A percentile compares a stretch with the other conserved stretches of the same genome.
phyloP scores from a whole-genome alignment of 1,140 invertebrate species.

The Telenomus remus region DNA sequence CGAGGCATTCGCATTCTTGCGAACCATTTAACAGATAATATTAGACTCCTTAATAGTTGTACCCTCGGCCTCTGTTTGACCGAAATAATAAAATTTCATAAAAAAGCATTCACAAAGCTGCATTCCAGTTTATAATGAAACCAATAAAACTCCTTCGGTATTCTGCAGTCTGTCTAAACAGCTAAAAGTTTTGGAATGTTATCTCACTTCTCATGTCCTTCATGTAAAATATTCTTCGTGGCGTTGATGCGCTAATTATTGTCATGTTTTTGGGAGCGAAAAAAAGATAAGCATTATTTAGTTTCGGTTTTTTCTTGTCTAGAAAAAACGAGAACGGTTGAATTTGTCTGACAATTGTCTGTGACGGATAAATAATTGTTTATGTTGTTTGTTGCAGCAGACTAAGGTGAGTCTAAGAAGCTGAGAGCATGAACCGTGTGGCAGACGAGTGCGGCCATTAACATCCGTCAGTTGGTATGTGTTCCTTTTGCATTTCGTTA shows the following conservation, averaged over 20 bases:
- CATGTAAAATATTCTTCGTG: no score
- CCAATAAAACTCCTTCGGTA: slow-evolving; percentile 29
- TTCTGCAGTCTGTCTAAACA: slow-evolving; percentile 31
- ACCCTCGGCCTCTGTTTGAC: slow-evolving; percentile 24
- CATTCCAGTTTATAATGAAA: slow-evolving; percentile 48
- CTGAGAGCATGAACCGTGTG: no score
- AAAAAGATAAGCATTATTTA: no score
- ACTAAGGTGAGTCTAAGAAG: no score
- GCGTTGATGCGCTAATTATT: no score
- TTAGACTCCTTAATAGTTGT: slow-evolving; percentile 3
- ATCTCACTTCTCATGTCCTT: slow-evolving; percentile 3
- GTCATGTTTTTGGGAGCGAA: no score
- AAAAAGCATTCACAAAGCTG: slow-evolving; percentile 22
- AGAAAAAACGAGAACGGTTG: no score
- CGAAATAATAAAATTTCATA: slow-evolving; percentile 49
- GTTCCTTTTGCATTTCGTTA: slow-evolving; percentile 51
- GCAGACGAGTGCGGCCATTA: slow-evolving; percentile 28
- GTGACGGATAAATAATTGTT: no score
- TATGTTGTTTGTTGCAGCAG: no score
- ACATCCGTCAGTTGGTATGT: slow-evolving; percentile 44
- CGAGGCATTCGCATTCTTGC: slow-evolving; percentile 18
- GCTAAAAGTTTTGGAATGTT: slow-evolving; percentile 24
- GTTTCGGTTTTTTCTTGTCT: no score
- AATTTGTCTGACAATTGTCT: no score
- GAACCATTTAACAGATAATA: slow-evolving; percentile 40